Conservation (phyloP, 1,140 invertebrate genomes). For the Cyrtorhinus lividipennis region DNA sequence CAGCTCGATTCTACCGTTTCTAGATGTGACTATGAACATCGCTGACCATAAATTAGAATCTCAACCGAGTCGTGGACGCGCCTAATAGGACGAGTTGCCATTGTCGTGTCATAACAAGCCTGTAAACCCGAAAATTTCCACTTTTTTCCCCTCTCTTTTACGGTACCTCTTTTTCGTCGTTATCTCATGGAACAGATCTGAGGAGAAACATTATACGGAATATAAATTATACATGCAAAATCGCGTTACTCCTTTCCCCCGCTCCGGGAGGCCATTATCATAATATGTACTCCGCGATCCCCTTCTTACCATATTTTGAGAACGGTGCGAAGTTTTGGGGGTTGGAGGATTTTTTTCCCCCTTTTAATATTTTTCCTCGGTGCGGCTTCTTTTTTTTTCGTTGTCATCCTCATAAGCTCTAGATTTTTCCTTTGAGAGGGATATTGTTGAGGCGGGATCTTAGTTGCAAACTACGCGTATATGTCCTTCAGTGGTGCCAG, state of each 20-base stretch:
- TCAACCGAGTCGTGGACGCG: too few relatives aligned
- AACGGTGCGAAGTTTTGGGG: neutral
- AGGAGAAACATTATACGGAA: constrained; percentile 2
- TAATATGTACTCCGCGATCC: neutral
- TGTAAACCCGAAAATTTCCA: constrained; percentile 1
- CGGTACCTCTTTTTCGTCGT: too few relatives aligned
- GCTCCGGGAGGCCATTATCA: neutral
- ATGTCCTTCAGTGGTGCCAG: too few relatives aligned
- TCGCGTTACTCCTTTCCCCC: neutral
- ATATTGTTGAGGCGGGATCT: too few relatives aligned
- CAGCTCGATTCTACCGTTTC: too few relatives aligned
- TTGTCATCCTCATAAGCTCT: too few relatives aligned
- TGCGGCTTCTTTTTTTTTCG: neutral
- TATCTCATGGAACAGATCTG: neutral
- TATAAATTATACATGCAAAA: constrained; percentile 9
- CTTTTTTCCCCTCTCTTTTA: neutral
- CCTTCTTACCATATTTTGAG: neutral
- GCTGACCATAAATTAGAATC: too few relatives aligned
- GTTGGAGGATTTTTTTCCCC: neutral
- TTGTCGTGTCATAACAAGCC: neutral
- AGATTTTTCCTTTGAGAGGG: too few relatives aligned
- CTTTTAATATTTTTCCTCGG: neutral
- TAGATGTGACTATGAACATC: too few relatives aligned
- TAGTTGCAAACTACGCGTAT: too few relatives aligned
- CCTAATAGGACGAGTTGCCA: too few relatives aligned